Percentiles rank a stretch among this genome's conserved stretches.
These are phyloP conservation scores for Aphelocoma californica DNA, from an alignment of 2,797 vertebrate species.

Conservation along the genomic window DNA sequence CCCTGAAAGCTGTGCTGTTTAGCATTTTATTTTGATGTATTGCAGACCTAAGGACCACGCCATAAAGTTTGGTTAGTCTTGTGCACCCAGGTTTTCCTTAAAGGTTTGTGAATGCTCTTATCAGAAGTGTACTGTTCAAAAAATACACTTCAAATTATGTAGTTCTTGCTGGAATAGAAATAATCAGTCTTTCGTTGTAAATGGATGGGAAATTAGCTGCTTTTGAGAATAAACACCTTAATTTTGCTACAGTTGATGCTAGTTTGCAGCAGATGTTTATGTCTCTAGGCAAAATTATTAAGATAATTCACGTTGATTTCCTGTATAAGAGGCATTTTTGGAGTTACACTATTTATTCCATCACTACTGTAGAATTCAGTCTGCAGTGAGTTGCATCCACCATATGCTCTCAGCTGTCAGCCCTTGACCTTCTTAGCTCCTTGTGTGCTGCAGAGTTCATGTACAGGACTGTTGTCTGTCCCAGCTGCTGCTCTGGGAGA, in stretches of 20 bases:
- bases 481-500: neutral
- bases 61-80: neutral
- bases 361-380: fast-evolving
- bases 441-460: neutral
- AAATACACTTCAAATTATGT: neutral
- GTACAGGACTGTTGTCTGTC: neutral
- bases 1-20: neutral
- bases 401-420: neutral
- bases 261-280: neutral
- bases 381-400: neutral
- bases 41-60: neutral
- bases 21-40: neutral
- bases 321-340: neutral
- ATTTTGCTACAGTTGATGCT: neutral
- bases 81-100: neutral
- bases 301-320: constrained; percentile 23
- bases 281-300: neutral
- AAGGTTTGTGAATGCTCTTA: neutral
- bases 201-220: neutral
- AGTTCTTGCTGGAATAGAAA: constrained; percentile 4
- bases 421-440: neutral
- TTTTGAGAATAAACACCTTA: constrained; percentile 25
- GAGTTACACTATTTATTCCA: neutral
- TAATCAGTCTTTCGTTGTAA: constrained; percentile 12
- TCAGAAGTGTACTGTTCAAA: neutral